These are phyloP conservation scores for Mesorhabditis sp. DNA, from an alignment of 2,888 invertebrate species.

Conservation along the genomic window DNA sequence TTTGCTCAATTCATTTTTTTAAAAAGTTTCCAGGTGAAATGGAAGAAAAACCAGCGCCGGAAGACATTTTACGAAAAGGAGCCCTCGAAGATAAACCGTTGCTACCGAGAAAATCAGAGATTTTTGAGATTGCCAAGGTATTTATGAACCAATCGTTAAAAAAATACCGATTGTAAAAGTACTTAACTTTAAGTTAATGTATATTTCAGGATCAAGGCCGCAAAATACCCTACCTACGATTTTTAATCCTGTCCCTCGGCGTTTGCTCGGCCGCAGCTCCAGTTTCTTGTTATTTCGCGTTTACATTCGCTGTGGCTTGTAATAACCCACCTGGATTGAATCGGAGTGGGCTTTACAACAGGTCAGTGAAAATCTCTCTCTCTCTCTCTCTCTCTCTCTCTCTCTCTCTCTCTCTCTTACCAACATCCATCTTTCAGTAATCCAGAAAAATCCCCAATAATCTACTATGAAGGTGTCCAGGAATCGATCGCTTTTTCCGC, in stretches of 20 bases:
- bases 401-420: too few relatives aligned
- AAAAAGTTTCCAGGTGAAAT: too few relatives aligned
- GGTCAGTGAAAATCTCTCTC: not conserved
- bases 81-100: too few relatives aligned
- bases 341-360: not conserved
- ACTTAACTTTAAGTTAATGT: too few relatives aligned
- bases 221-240: not conserved
- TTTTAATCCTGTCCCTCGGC: not conserved
- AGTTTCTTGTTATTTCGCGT: not conserved
- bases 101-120: too few relatives aligned
- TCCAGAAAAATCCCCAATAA: not conserved
- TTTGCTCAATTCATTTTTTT: too few relatives aligned
- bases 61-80: too few relatives aligned
- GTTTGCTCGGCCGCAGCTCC: not conserved
- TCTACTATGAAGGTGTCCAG: not conserved
- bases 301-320: constrained; percentile 1
- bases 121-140: too few relatives aligned
- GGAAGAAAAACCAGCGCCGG: too few relatives aligned
- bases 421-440: not conserved
- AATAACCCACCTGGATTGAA: not conserved
- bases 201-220: not conserved
- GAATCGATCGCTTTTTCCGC: not conserved
- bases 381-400: too few relatives aligned
- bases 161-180: too few relatives aligned
- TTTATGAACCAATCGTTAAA: too few relatives aligned